phyloP scores from a whole-genome alignment of 2,888 invertebrate species.

The Meghimatium bilineatum region DNA sequence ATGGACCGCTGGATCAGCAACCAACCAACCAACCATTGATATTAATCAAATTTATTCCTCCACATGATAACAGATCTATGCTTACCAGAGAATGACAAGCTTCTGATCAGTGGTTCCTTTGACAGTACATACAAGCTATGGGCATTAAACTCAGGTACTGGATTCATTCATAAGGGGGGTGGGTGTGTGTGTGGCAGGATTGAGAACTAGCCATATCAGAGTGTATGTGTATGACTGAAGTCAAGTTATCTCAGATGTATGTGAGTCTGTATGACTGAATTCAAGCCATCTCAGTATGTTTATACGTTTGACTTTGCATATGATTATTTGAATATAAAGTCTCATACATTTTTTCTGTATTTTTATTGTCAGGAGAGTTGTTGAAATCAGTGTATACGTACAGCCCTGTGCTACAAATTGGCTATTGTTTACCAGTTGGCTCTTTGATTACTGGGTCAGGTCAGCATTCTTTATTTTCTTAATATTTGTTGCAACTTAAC shows the following conservation, averaged over 20 bases:
- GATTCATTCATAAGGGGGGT: background rate
- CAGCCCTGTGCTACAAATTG: constrained; percentile 73
- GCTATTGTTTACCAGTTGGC: constrained; percentile 56
- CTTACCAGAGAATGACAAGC: constrained; percentile 52
- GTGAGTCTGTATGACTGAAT: too few relatives aligned
- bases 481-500: background rate
- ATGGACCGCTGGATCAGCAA: too few relatives aligned
- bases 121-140: constrained; percentile 75
- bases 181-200: too few relatives aligned
- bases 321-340: background rate
- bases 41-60: background rate
- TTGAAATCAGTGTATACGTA: constrained; percentile 74
- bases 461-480: constrained; percentile 50
- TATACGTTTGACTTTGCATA: too few relatives aligned
- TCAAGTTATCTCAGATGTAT: too few relatives aligned
- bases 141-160: constrained; percentile 70
- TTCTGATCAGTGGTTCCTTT: constrained; percentile 71
- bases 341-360: background rate
- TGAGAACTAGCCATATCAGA: too few relatives aligned
- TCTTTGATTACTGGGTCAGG: constrained; percentile 74
- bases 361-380: constrained; percentile 61
- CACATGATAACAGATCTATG: constrained; percentile 23
- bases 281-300: too few relatives aligned
- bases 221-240: background rate
- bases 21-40: too few relatives aligned